phyloP scores from a whole-genome alignment of 2,888 invertebrate species.

The Andrena trimmerana region DNA sequence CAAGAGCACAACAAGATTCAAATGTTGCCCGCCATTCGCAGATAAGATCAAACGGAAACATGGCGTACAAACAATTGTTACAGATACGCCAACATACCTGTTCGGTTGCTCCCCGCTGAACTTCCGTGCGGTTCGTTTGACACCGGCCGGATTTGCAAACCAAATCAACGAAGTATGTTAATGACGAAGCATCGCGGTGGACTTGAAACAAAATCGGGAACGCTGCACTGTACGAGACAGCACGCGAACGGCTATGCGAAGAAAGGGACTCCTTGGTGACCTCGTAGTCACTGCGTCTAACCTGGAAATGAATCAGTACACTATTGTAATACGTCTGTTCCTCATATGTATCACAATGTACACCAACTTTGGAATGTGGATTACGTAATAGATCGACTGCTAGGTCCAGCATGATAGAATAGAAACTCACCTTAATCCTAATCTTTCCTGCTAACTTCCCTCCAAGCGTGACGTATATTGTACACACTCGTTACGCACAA shows the following conservation, averaged over 20 bases:
- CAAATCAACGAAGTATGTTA: constrained; percentile 71
- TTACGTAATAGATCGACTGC: no score
- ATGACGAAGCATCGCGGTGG: constrained; percentile 20
- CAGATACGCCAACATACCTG: constrained; percentile 29
- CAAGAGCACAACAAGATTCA: constrained; percentile 21
- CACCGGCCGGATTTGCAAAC: constrained; percentile 68
- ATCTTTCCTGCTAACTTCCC: no score
- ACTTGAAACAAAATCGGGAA: constrained; percentile 29
- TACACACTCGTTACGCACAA: no score
- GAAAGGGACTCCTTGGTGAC: no score
- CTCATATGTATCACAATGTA: no score
- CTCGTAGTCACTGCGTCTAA: no score
- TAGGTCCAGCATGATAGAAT: no score
- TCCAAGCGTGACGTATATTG: no score
- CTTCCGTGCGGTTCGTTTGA: constrained; percentile 44
- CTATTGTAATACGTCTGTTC: no score
- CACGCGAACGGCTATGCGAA: not conserved
- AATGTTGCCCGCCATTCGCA: constrained; percentile 41
- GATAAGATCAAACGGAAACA: constrained; percentile 54
- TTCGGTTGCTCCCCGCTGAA: constrained; percentile 20
- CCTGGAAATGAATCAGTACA: no score
- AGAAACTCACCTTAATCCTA: no score
- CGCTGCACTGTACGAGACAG: not conserved
- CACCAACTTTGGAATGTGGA: no score
- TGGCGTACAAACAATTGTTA: constrained; percentile 43